Conservation (phyloP, 1,140 invertebrate species). For the Drosophila malerkotliana region DNA sequence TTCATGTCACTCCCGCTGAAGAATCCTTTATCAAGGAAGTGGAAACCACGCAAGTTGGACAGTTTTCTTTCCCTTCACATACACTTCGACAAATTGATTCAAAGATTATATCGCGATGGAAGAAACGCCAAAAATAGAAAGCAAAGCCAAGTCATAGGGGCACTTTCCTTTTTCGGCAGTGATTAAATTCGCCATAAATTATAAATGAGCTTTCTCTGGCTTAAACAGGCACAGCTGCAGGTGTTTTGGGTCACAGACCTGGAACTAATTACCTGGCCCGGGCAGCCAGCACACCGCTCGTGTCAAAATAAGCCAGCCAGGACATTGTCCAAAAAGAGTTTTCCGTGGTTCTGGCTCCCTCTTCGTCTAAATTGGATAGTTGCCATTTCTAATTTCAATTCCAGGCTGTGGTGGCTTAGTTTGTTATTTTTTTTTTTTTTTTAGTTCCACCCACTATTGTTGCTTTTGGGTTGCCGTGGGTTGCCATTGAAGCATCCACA, state of each 20-base stretch:
- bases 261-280: slow-evolving; percentile 50
- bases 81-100: slow-evolving; percentile 77
- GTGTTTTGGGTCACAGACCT: slow-evolving; percentile 41
- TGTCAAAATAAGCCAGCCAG: slow-evolving; percentile 29
- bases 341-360: slow-evolving; percentile 28
- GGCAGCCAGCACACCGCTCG: background rate
- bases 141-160: background rate
- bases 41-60: slow-evolving; percentile 48
- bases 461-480: slow-evolving; percentile 11
- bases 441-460: slow-evolving; percentile 1
- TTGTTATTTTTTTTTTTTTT: slow-evolving; percentile 17
- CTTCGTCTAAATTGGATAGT: slow-evolving; percentile 24
- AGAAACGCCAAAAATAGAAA: slow-evolving; percentile 9
- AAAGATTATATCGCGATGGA: slow-evolving; percentile 65
- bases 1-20: slow-evolving; percentile 46
- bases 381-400: slow-evolving; percentile 69
- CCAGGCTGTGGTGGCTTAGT: slow-evolving; percentile 7
- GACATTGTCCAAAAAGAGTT: slow-evolving; percentile 31
- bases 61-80: slow-evolving; percentile 32
- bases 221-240: slow-evolving; percentile 21
- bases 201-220: slow-evolving; percentile 18
- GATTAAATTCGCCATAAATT: slow-evolving; percentile 64
- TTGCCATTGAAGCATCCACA: slow-evolving; percentile 29
- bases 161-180: slow-evolving; percentile 21
- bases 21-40: slow-evolving; percentile 26